A percentile compares a stretch with the other conserved stretches of the same genome.
These are phyloP conservation scores for Cryptosula pallasiana DNA, from an alignment of 2,888 invertebrate species.

Conservation along the genomic window DNA sequence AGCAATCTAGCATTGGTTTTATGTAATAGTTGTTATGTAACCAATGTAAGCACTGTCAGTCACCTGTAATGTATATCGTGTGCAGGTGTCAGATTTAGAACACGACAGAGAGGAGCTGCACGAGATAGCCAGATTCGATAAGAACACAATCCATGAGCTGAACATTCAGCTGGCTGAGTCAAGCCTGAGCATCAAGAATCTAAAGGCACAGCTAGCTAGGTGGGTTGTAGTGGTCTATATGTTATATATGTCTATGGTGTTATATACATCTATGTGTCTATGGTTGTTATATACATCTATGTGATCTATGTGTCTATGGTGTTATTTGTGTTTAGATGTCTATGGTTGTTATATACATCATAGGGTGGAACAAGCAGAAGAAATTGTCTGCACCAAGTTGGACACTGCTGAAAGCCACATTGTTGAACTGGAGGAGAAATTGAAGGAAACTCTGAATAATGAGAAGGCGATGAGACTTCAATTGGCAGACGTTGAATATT, in stretches of 20 bases:
- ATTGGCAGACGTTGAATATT: slow-evolving; percentile 27
- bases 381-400: slow-evolving; percentile 7
- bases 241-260: no score
- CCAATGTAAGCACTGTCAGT: not conserved
- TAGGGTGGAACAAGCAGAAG: slow-evolving; percentile 4
- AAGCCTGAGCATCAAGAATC: slow-evolving; percentile 38
- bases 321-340: no score
- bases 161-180: slow-evolving; percentile 42
- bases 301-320: no score
- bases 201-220: slow-evolving; percentile 38
- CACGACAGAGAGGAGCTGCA: slow-evolving; percentile 44
- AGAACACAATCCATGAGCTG: slow-evolving; percentile 45
- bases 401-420: slow-evolving; percentile 27
- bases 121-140: slow-evolving; percentile 45
- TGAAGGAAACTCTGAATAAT: slow-evolving; percentile 24
- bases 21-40: not conserved
- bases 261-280: no score
- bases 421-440: slow-evolving; percentile 28
- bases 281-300: no score
- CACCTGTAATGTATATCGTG: not conserved
- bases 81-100: slow-evolving; percentile 44
- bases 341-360: no score
- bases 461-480: slow-evolving; percentile 29
- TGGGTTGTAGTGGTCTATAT: no score
- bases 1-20: no score